phyloP scores from a whole-genome alignment of 1,140 invertebrate species.

The Drosophila oshimai region DNA sequence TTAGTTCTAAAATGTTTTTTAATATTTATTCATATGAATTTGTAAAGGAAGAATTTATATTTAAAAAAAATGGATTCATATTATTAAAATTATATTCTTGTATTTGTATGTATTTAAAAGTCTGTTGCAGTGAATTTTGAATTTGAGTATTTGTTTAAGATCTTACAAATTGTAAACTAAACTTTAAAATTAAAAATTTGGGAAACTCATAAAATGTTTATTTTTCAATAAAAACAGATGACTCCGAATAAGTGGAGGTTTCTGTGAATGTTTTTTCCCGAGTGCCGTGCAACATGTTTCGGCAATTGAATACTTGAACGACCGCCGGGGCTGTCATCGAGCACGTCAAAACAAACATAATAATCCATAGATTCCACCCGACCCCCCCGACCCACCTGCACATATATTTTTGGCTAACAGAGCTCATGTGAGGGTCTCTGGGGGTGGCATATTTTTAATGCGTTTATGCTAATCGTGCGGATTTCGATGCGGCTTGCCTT shows the following conservation, averaged over 20 bases:
- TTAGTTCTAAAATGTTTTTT: too few species aligned
- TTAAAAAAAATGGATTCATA: too few species aligned
- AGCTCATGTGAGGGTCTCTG: constrained; percentile 6
- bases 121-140: too few species aligned
- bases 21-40: too few species aligned
- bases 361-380: constrained; percentile 52
- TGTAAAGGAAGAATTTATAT: too few species aligned
- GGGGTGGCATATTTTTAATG: constrained; percentile 79
- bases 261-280: neutral
- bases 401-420: neutral
- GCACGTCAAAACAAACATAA: constrained; percentile 82
- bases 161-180: too few species aligned
- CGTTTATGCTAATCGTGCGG: constrained; percentile 81
- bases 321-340: constrained; percentile 63
- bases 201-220: too few species aligned
- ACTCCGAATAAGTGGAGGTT: neutral
- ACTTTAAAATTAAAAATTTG: too few species aligned
- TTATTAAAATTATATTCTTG: too few species aligned
- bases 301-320: constrained; percentile 31
- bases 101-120: too few species aligned
- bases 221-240: too few species aligned
- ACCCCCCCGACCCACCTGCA: neutral
- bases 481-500: constrained; percentile 73
- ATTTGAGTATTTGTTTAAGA: too few species aligned
- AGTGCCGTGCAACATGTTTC: constrained; percentile 34